Evolutionary conservation across 2,113 vertebrate genomes (phyloP).

Genomic region (Hippocampus zosterae): DNA sequence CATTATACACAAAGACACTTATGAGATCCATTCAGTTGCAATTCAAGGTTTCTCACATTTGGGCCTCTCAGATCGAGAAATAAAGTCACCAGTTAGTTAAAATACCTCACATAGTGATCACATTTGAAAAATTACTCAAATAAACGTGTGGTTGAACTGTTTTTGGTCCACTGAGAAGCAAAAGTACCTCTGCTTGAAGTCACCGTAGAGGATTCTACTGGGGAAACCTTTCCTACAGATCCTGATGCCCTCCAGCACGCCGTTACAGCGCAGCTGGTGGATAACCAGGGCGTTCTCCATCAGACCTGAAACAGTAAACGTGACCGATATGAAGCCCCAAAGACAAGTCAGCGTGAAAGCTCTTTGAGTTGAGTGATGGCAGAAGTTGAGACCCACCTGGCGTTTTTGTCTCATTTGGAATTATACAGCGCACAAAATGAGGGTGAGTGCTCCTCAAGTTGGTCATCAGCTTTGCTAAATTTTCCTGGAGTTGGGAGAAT

Average conservation of each 20-base stretch:
- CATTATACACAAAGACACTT: no score
- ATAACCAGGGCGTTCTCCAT: conserved; percentile 91
- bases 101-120: no score
- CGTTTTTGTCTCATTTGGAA: conserved; percentile 93
- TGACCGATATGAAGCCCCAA: not conserved
- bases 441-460: conserved; percentile 89
- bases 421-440: conserved; percentile 92
- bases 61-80: no score
- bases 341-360: not conserved
- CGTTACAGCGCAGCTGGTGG: conserved; percentile 87
- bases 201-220: conserved; percentile 86
- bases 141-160: no score
- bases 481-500: conserved; percentile 74
- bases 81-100: no score
- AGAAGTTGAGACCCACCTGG: conserved; percentile 69
- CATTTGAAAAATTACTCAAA: not conserved
- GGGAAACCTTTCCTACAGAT: conserved; percentile 94
- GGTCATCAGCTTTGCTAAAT: conserved; percentile 89
- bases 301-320: conserved; percentile 63
- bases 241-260: conserved; percentile 87
- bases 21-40: no score
- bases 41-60: no score
- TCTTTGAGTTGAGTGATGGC: not conserved
- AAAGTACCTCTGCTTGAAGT: conserved; percentile 85
- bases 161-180: not conserved